phyloP scores from a whole-genome alignment of 1,140 invertebrate species.

The Cotesia typhae region DNA sequence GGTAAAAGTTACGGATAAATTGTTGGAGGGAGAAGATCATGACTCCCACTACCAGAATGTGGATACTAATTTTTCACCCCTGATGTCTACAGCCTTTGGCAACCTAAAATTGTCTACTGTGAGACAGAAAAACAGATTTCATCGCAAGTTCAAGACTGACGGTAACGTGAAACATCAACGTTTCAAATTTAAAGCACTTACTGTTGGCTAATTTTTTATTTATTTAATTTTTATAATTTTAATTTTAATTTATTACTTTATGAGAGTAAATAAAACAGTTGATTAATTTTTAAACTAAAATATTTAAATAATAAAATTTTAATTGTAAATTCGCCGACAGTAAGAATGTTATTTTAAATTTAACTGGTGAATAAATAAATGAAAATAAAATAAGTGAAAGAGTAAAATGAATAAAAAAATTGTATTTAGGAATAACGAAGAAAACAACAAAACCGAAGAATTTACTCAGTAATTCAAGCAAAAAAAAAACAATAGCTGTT shows the following conservation, averaged over 20 bases:
- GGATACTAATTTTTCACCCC: conserved; percentile 41
- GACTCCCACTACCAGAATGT: conserved; percentile 33
- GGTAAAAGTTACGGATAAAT: conserved; percentile 40
- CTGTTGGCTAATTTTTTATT: neutral
- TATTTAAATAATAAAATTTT: too few species aligned
- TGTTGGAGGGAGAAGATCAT: conserved; percentile 43
- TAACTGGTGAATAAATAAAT: neutral
- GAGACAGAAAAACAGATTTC: conserved; percentile 47
- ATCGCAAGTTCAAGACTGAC: conserved; percentile 49
- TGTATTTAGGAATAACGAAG: conserved; percentile 43
- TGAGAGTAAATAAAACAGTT: too few species aligned
- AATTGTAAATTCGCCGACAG: too few species aligned
- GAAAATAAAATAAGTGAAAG: neutral
- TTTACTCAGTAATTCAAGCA: conserved; percentile 23
- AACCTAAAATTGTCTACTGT: conserved; percentile 47
- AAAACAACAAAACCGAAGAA: conserved; percentile 42
- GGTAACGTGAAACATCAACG: conserved; percentile 39
- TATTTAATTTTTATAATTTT: neutral
- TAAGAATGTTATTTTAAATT: too few species aligned
- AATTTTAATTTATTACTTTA: too few species aligned
- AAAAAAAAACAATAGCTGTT: conserved; percentile 46
- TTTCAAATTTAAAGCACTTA: neutral
- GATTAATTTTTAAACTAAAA: too few species aligned
- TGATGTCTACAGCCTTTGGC: conserved; percentile 43
- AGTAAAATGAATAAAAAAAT: conserved; percentile 40